Conservation (phyloP, 2,797 vertebrate genomes). For the Amazona finschi region DNA sequence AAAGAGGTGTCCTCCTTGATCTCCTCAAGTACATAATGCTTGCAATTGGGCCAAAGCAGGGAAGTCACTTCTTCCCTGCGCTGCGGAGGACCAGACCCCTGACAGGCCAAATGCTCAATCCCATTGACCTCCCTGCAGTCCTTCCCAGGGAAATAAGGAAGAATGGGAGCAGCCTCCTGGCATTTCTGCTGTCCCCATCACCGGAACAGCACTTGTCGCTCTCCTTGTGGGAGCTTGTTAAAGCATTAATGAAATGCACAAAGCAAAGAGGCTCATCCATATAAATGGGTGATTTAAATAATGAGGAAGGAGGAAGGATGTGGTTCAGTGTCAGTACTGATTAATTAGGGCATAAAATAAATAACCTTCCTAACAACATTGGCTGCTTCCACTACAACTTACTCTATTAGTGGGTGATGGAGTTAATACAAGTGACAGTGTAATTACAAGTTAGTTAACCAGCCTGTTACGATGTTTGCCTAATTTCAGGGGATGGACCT, state of each 20-base stretch:
- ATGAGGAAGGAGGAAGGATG: constrained; percentile 91
- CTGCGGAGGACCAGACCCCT: rapidly evolving
- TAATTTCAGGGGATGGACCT: constrained; percentile 45
- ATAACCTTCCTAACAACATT: constrained; percentile 75
- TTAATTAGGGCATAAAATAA: constrained; percentile 92
- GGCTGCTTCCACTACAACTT: constrained; percentile 71
- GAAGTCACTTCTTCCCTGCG: neutral
- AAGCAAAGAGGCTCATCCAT: constrained; percentile 82
- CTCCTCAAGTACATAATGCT: neutral
- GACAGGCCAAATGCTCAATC: neutral
- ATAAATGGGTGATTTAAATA: constrained; percentile 95
- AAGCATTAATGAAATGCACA: constrained; percentile 89
- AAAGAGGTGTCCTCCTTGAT: neutral
- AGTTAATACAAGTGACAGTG: constrained; percentile 78
- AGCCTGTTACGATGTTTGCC: constrained; percentile 32
- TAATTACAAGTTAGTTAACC: constrained; percentile 79
- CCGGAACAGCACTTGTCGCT: constrained; percentile 49
- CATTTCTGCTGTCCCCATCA: constrained; percentile 73
- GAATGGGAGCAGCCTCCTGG: neutral
- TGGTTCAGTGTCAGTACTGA: constrained; percentile 91
- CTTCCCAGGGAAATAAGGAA: neutral
- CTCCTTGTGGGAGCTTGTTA: constrained; percentile 81
- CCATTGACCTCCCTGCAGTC: neutral
- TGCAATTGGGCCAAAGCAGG: neutral
- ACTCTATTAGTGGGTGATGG: constrained; percentile 75